phyloP scores from a whole-genome alignment of 2,113 vertebrate species.

The Vulpes lagopus region DNA sequence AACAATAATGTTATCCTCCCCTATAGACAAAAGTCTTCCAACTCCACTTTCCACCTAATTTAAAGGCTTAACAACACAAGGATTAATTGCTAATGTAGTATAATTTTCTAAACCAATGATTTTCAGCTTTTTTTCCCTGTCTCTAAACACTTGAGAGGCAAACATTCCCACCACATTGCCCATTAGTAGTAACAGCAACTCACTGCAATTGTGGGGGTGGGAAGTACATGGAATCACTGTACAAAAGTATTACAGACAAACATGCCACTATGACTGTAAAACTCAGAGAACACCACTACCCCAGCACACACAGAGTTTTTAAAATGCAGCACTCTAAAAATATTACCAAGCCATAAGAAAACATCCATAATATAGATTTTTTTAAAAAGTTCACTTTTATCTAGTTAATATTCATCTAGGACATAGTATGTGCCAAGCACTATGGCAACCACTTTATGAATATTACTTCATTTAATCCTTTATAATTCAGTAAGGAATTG shows the following conservation, averaged over 20 bases:
- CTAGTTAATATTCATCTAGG: not conserved
- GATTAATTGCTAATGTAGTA: conserved; percentile 20
- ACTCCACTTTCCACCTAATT: conserved; percentile 18
- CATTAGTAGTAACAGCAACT: not conserved
- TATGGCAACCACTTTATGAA: not conserved
- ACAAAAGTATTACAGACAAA: not conserved
- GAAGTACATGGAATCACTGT: not conserved
- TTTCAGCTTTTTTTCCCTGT: not conserved
- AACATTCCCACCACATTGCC: not conserved
- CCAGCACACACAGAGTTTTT: not conserved
- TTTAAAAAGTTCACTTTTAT: conserved; percentile 1
- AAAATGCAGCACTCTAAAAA: not conserved
- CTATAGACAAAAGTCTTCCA: conserved; percentile 44
- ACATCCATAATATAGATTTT: not conserved
- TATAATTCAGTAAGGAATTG: not conserved
- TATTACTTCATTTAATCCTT: not conserved
- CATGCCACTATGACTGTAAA: not conserved
- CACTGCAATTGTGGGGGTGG: not conserved
- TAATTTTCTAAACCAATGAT: not conserved
- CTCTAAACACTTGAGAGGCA: not conserved
- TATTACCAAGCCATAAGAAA: conserved; percentile 24
- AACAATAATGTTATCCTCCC: not conserved
- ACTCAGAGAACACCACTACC: not conserved
- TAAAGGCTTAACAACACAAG: conserved; percentile 31
- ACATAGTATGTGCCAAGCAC: not conserved